Conservation (phyloP, 37 sponge, comb jelly and placozoan genomes). For the Tethya wilhelma region DNA sequence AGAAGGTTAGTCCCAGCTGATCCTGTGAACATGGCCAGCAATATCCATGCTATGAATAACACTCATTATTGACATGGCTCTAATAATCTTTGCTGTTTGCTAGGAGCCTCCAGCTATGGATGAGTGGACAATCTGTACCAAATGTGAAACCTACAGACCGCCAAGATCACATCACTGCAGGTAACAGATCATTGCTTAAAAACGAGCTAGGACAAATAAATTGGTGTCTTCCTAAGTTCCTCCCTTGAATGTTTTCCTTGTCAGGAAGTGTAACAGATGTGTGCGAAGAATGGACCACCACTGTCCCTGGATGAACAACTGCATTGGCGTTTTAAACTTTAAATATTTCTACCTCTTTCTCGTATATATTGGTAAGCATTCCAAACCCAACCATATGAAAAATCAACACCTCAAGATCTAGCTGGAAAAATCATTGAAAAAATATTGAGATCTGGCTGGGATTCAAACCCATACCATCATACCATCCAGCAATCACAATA, state of each 20-base stretch:
- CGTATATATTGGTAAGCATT: conserved; percentile 72
- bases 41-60: neutral
- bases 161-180: conserved; percentile 90
- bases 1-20: no score
- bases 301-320: conserved; percentile 93
- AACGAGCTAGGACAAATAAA: no score
- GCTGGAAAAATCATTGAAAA: no score
- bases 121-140: conserved; percentile 82
- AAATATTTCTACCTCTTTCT: conserved; percentile 85
- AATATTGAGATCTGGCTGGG: no score
- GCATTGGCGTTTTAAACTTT: conserved; percentile 81
- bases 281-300: conserved; percentile 92
- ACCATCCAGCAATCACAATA: no score
- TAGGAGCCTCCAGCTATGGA: conserved; percentile 52
- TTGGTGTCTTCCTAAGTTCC: neutral
- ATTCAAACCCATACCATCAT: no score
- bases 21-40: neutral
- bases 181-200: conserved; percentile 20
- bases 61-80: neutral
- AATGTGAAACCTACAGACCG: conserved; percentile 88
- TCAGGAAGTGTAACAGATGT: conserved; percentile 81
- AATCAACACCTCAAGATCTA: no score
- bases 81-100: neutral
- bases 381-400: no score
- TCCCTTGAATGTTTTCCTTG: no score